Base-by-base conservation (phyloP, 2,888 invertebrate species). In the Argyra leucocephala region DNA sequence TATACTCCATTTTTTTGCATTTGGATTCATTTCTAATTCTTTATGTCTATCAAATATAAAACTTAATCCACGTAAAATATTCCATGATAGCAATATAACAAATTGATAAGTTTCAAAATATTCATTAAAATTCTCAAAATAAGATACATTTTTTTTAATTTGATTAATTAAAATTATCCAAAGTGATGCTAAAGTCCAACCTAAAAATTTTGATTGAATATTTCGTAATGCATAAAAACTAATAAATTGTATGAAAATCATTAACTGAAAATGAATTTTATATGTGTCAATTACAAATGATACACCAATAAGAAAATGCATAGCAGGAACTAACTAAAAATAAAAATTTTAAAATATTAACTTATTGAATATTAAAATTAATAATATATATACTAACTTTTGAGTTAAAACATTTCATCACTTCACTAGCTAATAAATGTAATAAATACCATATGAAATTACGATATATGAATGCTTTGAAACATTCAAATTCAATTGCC, bases 21-120 rank as follows among this genome's bases (percentile, higher is more conserved):
- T 64, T 57, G 6, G 58, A 73, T 74, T 69, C 74, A 73, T 66
- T 72, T 74, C 71, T 67, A 76, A 63, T 77, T 72, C 71, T 61
- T 69, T 18, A 9, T 21, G 10, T 63, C 69, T 57, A 71, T 64
- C 88, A 67, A 90, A 80, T 70, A 84, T 85, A 76, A 84, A 91
- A 76, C 92, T 91, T 57, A 91, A 85, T 71, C 91, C 89, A 73
- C 89, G 85, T 70, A 88, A 80, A 76, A 86, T 86, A 74, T 85
- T 86, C 91, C 90, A 92, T 68, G 86, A 76, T 15, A 78, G 67
- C 0, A 75, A 73, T 2, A 79, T 73, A 62, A 79, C 73, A 3
- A 79, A 66, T 64, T 74, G 72, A 18, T 74, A 77, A 62, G 75
- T 76, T 65, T 77, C 75, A 18, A 71, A 67, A 67, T 75, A 76